Base-by-base conservation (phyloP, 1,140 invertebrate species). In the Campoletis sonorensis region DNA sequence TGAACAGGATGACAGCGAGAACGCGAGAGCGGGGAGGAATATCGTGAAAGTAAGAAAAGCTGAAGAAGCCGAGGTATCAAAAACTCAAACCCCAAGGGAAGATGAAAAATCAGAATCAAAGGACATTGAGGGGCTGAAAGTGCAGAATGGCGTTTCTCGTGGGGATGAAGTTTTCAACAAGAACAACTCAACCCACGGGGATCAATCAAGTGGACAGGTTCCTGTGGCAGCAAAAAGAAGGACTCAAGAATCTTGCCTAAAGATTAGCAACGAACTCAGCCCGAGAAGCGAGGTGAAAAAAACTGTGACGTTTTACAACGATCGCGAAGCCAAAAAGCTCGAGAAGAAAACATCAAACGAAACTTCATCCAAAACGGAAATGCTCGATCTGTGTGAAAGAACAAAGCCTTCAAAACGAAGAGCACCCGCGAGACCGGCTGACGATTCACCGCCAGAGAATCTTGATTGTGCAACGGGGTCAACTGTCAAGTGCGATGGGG, bases 291-390 rank as follows among this genome's bases (percentile, higher is more conserved):
- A 86, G 21, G 73, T 79, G 10, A 90, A 84, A 78, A 91, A 90
- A 75, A 88, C 85, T 49, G 89, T 91, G 79, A 88, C 90, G 79
- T 91, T 91, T 70, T 83, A 88, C 81, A 86, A 82, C 84, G 88
- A 84, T 26, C 88, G 84, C 73, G 88, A 84, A 26, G 82, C 87
- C 61, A 86, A 85, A 80, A 71, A 83, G 40, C 68, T n/a, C 11
- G 3, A 16, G 18, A 33, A 67, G 21, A 45, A 67, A 26, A 16
- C 54, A 23, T 21, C 1, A 15, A 45, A 27, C 30, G 54, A 77
- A 4, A n/a, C 27, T 27, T 0, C 15, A 75, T 26, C 18, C 18
- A 21, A 26, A 1, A 23, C n/a, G 40, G 51, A 23, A 15, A 73
- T 4, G 4, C 26, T 40, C 37, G 40, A 33, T 10, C 4, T 64